Evolutionary conservation across 2,888 invertebrate species (phyloP).

Genomic region (Erebia aethiops): DNA sequence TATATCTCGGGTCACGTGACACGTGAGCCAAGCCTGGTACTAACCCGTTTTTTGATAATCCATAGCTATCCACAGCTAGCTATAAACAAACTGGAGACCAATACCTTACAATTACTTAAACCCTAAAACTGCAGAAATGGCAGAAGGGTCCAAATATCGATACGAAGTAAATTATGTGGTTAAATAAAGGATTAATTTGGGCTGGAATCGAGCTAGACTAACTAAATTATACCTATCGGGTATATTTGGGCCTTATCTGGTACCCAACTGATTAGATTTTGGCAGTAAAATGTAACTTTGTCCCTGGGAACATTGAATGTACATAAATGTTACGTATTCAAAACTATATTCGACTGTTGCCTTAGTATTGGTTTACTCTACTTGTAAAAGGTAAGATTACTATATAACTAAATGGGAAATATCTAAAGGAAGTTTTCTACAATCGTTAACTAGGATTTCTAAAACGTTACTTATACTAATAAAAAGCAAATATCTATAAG

Average conservation of each 20-base stretch:
- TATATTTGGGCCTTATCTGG: conserved; percentile 22
- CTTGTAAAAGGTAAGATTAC: no score
- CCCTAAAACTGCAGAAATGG: conserved; percentile 20
- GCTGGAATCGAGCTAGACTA: conserved; percentile 11
- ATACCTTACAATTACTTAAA: conserved; percentile 9
- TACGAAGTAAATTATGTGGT: conserved; percentile 26
- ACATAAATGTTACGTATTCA: conserved; percentile 6
- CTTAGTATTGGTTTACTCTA: background rate
- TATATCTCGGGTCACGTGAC: no score
- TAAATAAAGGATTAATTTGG: conserved; percentile 23
- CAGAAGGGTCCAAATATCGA: conserved; percentile 20
- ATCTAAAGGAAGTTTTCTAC: background rate
- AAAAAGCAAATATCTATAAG: no score
- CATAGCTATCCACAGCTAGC: no score
- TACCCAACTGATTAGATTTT: conserved; percentile 25
- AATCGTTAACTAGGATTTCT: no score
- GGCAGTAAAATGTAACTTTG: conserved; percentile 15
- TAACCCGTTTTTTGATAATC: no score
- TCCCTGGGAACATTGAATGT: conserved; percentile 11
- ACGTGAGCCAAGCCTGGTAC: no score
- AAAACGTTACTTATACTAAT: no score
- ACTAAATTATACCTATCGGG: conserved; percentile 27
- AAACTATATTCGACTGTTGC: conserved; percentile 5
- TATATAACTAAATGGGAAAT: no score
- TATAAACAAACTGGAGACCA: background rate